Evolutionary conservation across 1,140 invertebrate genomes (phyloP).

Genomic region (Drosophila mauritiana): DNA sequence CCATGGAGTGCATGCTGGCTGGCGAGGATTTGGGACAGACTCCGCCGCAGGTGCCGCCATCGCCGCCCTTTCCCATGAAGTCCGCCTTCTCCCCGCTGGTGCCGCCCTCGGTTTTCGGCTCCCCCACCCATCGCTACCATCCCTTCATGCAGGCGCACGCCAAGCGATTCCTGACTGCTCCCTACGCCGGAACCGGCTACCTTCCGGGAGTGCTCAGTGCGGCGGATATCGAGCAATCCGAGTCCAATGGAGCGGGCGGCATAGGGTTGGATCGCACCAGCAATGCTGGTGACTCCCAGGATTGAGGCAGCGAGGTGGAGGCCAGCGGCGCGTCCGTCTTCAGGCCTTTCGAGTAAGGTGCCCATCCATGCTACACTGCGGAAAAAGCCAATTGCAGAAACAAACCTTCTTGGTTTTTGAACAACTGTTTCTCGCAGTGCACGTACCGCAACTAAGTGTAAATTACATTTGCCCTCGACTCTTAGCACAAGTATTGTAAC

Average conservation of each 20-base stretch:
- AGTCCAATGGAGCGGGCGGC: conserved; percentile 67
- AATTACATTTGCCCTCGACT: conserved; percentile 47
- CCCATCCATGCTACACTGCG: neutral
- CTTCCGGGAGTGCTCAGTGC: conserved; percentile 90
- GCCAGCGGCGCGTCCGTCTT: conserved; percentile 54
- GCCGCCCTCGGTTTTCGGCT: conserved; percentile 86
- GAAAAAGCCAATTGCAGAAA: neutral
- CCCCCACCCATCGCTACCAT: conserved; percentile 84
- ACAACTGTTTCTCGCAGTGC: conserved; percentile 5
- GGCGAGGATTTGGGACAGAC: conserved; percentile 86
- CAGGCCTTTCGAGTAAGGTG: conserved; percentile 66
- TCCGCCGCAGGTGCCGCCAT: conserved; percentile 75
- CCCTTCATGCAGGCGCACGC: conserved; percentile 86
- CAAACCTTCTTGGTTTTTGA: neutral
- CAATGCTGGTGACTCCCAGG: conserved; percentile 62
- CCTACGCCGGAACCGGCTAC: conserved; percentile 92
- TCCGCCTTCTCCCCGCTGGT: conserved; percentile 91
- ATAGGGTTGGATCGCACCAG: conserved; percentile 58
- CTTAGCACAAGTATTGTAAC: conserved; percentile 71
- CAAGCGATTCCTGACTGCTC: conserved; percentile 90
- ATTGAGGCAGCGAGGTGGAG: conserved; percentile 63
- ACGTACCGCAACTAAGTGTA: conserved; percentile 42
- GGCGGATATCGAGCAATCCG: conserved; percentile 85
- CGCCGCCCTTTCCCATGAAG: conserved; percentile 86
- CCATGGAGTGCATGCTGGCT: conserved; percentile 94